A percentile compares a stretch with the other conserved stretches of the same genome.
phyloP scores from a whole-genome alignment of 2,888 invertebrate species.

The Chymomyza amoena region DNA sequence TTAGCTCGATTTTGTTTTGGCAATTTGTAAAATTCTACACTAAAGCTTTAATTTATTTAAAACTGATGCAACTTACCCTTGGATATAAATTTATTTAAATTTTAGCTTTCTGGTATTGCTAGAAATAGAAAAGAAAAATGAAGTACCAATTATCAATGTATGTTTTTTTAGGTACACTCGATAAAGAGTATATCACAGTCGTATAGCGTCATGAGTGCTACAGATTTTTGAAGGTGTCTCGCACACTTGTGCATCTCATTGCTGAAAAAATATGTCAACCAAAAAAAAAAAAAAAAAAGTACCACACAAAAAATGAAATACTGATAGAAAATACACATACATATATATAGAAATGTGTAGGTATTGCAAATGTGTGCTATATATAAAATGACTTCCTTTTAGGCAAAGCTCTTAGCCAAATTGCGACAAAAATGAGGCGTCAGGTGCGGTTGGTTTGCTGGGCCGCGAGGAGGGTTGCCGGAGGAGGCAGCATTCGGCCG shows the following conservation, averaged over 20 bases:
- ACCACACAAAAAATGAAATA: slow-evolving; percentile 1
- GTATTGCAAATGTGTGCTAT: slow-evolving; percentile 23
- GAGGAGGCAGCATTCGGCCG: slow-evolving; percentile 30
- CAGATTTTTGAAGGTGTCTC: not conserved
- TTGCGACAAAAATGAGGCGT: slow-evolving; percentile 68
- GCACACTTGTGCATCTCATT: slow-evolving; percentile 30
- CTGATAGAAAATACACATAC: not conserved
- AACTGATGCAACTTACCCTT: too few species aligned
- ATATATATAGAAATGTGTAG: slow-evolving; percentile 22
- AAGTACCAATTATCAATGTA: too few species aligned
- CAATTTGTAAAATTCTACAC: too few species aligned
- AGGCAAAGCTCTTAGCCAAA: slow-evolving; percentile 70
- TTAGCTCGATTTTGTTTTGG: too few species aligned
- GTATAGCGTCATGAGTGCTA: too few species aligned
- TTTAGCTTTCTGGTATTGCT: too few species aligned
- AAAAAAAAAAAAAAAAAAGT: not conserved
- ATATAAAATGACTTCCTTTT: slow-evolving; percentile 70
- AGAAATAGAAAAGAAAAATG: too few species aligned
- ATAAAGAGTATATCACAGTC: too few species aligned
- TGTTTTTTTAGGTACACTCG: too few species aligned
- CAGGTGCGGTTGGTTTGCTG: not conserved
- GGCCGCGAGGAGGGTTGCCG: not conserved
- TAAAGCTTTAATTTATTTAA: too few species aligned
- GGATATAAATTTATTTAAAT: too few species aligned
- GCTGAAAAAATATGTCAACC: slow-evolving; percentile 43